Evolutionary conservation across 2,888 invertebrate species (phyloP), one percentile per base, ranked within the genome.

Genomic region (Phlogophora meticulosa): DNA sequence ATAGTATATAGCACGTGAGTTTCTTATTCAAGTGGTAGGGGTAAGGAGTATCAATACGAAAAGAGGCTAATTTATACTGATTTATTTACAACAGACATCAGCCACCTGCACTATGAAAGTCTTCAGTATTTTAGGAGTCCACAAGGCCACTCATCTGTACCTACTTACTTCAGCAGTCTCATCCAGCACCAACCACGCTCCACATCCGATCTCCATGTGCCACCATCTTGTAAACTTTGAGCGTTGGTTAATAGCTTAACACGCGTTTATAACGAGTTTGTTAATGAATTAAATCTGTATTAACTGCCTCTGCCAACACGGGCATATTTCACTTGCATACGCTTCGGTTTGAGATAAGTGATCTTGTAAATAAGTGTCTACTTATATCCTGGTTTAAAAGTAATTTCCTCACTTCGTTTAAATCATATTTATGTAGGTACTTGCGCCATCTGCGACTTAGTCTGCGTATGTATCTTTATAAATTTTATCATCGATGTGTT

Each of bases 221-320:
- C 71, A 81, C 79, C 87, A 87, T 90, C 88, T 89, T 87, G 85
- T 84, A 84, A 91, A 91, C 85, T 91, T 88, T 82, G 85, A 84
- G 81, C 80, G 75, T 68, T 80, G 75, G 85, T 88, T 91, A 91
- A 91, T 88, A 88, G 88, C 88, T 90, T 91, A 92, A 90, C 87
- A 90, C 90, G 91, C 89, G 88, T 84, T 85, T 86, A 85, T 89
- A 91, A 90, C 90, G 88, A 91, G 90, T 89, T 89, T 88, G 87
- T 85, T 92, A 93, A 93, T 93, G 89, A 93, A 93, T 92, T 92
- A 90, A 88, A 88, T 85, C 84, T 84, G 83, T 90, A 91, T 91
- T 91, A 88, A 90, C 87, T 83, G 85, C 78, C 64, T 69, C 72
- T 61, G 48, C 69, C 46, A 43, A 57, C 66, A 64, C 66, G 62